phyloP scores from a whole-genome alignment of 2,888 invertebrate genomes.

The Petrophora chlorosata region DNA sequence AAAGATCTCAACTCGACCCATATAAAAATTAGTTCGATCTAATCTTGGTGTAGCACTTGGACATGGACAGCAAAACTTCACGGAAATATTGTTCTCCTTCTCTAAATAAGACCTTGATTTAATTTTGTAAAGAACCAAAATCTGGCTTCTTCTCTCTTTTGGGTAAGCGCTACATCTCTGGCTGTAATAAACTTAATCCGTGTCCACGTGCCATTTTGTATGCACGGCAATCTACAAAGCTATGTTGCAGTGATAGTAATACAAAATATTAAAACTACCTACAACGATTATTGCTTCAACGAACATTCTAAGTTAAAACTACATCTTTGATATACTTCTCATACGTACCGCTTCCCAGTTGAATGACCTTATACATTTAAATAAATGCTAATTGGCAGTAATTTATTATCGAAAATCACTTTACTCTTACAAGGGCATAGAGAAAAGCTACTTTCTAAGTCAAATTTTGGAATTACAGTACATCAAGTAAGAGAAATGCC shows the following conservation, averaged over 20 bases:
- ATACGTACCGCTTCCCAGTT: constrained; percentile 23
- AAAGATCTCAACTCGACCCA: no score
- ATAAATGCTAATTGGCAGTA: constrained; percentile 37
- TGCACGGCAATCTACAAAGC: not conserved
- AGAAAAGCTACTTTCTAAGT: constrained; percentile 30
- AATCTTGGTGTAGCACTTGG: no score
- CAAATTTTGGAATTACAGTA: constrained; percentile 14
- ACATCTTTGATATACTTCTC: not conserved
- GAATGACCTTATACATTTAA: constrained; percentile 28
- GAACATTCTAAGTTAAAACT: not conserved
- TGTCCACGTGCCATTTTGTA: not conserved
- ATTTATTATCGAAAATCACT: constrained; percentile 33
- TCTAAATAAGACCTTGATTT: no score
- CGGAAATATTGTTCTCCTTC: no score
- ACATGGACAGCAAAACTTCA: no score
- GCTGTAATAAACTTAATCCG: no score
- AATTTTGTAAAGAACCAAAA: no score
- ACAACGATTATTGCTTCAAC: constrained; percentile 6
- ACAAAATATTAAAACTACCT: constrained; percentile 5
- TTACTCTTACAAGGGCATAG: constrained; percentile 35
- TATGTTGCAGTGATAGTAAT: no score
- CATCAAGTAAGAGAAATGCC: not conserved
- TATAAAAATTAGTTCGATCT: no score
- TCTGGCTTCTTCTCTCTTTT: no score
- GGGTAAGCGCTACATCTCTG: no score